These are phyloP conservation scores for Alethe castanea DNA, from an alignment of 2,113 vertebrate species.

Conservation along the genomic window DNA sequence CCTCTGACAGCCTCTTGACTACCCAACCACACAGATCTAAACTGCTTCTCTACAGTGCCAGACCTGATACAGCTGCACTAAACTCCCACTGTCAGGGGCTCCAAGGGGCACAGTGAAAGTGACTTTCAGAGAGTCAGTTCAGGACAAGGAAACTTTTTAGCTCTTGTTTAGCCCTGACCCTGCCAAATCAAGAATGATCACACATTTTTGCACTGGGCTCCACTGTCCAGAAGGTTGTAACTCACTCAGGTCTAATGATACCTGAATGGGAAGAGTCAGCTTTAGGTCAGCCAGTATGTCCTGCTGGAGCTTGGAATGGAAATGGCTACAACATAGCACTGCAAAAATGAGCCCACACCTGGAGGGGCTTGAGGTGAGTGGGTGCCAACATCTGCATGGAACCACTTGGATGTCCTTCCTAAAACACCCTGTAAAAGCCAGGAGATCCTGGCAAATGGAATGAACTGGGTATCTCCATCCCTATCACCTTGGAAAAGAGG, in stretches of 20 bases:
- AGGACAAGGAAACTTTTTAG: neutral
- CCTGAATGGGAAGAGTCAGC: neutral
- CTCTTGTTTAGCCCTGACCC: neutral
- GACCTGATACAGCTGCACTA: neutral
- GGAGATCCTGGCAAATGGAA: neutral
- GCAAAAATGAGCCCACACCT: neutral
- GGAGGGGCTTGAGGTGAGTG: neutral
- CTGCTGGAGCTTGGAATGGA: neutral
- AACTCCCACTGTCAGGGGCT: neutral
- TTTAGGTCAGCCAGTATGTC: neutral
- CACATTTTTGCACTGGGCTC: neutral
- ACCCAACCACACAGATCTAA: neutral
- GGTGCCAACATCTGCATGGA: neutral
- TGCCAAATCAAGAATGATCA: neutral
- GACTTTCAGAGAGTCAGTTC: neutral
- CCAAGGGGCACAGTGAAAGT: neutral
- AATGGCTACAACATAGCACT: neutral
- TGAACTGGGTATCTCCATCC: neutral
- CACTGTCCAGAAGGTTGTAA: neutral
- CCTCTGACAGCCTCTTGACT: neutral
- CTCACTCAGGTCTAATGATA: neutral
- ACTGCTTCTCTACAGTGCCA: neutral
- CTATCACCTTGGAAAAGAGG: neutral
- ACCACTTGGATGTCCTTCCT: neutral
- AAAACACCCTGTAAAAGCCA: rapidly evolving